Percentiles rank a stretch among this genome's conserved stretches.
phyloP scores from a whole-genome alignment of 1,140 invertebrate species.

The Drosophila funebris region DNA sequence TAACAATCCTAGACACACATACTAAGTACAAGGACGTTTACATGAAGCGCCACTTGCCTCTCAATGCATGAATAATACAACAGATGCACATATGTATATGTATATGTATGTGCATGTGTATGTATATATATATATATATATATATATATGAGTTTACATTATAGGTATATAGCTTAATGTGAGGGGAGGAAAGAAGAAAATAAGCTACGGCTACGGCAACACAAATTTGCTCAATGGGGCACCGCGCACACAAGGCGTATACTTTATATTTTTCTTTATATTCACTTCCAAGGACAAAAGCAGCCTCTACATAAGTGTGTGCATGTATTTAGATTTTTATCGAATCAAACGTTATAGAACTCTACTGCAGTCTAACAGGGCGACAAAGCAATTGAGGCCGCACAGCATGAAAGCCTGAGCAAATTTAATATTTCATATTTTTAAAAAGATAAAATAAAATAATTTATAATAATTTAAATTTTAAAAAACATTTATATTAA shows the following conservation, averaged over 20 bases:
- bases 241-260: conserved; percentile 56
- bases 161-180: conserved; percentile 35
- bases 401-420: conserved; percentile 24
- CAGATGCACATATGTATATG: not conserved
- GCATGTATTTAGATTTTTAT: conserved; percentile 15
- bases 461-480: too few species aligned
- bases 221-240: conserved; percentile 51
- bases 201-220: conserved; percentile 34
- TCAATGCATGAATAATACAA: not conserved
- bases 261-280: conserved; percentile 56
- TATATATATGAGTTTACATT: conserved; percentile 19
- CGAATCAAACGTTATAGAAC: not conserved
- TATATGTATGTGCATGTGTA: conserved; percentile 2
- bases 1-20: conserved; percentile 25
- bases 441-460: too few species aligned
- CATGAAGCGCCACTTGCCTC: conserved; percentile 3
- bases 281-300: not conserved
- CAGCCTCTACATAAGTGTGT: conserved; percentile 8
- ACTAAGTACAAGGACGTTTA: conserved; percentile 6
- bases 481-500: too few species aligned
- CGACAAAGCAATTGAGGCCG: conserved; percentile 6
- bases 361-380: not conserved
- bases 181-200: not conserved
- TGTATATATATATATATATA: not conserved
- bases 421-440: not conserved